Base-by-base conservation (phyloP, 2,888 invertebrate genomes). In the Ochropleura leucogaster region DNA sequence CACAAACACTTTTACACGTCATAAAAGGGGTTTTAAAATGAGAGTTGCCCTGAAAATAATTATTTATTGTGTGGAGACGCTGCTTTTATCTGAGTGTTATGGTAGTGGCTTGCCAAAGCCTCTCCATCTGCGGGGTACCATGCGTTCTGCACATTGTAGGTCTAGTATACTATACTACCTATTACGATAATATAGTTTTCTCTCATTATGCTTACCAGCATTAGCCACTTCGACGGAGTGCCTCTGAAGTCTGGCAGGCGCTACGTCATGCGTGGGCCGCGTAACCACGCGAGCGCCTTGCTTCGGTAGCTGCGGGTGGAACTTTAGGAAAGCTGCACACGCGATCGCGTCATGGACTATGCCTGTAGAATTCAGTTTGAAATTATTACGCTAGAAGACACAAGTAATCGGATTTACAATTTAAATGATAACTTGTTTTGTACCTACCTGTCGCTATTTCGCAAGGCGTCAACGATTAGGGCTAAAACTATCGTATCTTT, bases 331-430 rank as follows among this genome's bases (percentile, higher is more conserved):
- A 0, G 99, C 99, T 0, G 99, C 99, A 91, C 99, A 99, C 0
- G 99, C 99, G 98, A 99, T 99, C 9, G 99, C 99, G 93, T 99
- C 99, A 92, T 99, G 99, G 0, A 99, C 99, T 65, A 99, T 98
- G 18, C 99, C 98, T 97, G 88, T 18, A 6, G 62, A 10, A 44
- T 44, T 14, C 12, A 42, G 20, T 10, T 10, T 51, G 20, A 14
- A 14, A 44, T 18, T 30, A 42, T 14, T 6, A n/a, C 0, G 18
- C 8, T 8, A 67, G 4, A 16, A 40, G 10, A 20, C 59, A 44
- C 2, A 44, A 18, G 44, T 42, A 16, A 10, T 3, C 1, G 1
- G 16, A 59, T 68, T 59, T 20, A 67, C 8, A 12, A 59, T 42
- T 18, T 30, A 12, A 44, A 18, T 20, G 9, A 40, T 40, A n/a